phyloP scores from a whole-genome alignment of 2,888 invertebrate genomes.

The Gryllus longicercus region DNA sequence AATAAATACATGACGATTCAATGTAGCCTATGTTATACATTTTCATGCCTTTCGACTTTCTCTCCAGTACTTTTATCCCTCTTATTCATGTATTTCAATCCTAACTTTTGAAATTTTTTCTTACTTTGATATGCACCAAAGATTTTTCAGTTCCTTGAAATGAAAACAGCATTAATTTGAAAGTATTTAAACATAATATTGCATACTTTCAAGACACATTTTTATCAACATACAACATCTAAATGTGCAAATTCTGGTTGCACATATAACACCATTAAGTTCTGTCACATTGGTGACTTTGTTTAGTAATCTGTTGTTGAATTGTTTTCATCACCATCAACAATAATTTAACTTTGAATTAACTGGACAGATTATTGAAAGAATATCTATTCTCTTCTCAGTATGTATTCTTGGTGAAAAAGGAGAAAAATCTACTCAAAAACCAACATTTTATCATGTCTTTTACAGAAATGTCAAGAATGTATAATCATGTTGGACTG shows the following conservation, averaged over 20 bases:
- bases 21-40: background rate
- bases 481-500: too few species aligned
- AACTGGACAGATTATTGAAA: too few species aligned
- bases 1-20: background rate
- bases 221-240: constrained; percentile 2
- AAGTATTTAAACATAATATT: constrained; percentile 3
- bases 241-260: background rate
- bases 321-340: too few species aligned
- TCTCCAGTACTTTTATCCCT: background rate
- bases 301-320: too few species aligned
- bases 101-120: background rate
- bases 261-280: background rate
- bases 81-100: background rate
- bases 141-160: constrained; percentile 6
- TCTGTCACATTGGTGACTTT: background rate
- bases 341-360: too few species aligned
- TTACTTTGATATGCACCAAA: constrained; percentile 7
- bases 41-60: background rate
- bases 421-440: too few species aligned
- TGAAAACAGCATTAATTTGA: background rate
- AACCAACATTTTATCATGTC: too few species aligned
- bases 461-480: too few species aligned
- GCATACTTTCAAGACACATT: background rate
- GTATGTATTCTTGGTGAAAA: too few species aligned
- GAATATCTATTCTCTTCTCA: too few species aligned